Base-by-base conservation (phyloP, 2,797 vertebrate genomes). In the Semaprochilodus insignis region DNA sequence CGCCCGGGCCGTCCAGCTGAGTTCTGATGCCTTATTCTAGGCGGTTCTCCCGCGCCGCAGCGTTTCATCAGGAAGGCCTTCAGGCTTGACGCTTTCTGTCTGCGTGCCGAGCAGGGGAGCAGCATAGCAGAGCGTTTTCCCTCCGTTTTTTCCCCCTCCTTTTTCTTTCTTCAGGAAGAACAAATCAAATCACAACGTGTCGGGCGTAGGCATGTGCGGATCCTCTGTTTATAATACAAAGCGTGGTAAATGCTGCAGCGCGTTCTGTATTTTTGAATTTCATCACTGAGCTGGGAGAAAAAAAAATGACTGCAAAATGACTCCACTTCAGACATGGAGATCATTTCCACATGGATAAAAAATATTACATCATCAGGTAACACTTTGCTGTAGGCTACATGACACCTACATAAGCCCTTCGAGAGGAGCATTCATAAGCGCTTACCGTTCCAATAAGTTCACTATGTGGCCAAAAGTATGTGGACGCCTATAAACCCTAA, bases 171-270 rank as follows among this genome's bases (percentile, higher is more conserved):
- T 60, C 57, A 60, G 19, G 34, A 72, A 52, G 48, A 51, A 54
- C 70, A 72, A 72, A 72, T 72, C 70, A 72, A 72, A 72, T 72
- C 48, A 16, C 54, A 14, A 25, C 34, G 5, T 60, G 73, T 40
- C 73, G 44, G 55, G 34, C n/a, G 73, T 59, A 19, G 73, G 55
- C 34, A 21, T 10, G 21, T 1, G 23, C 13, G 21, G 55, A 75
- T 60, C 14, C 23, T n/a, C 11, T 48, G 36, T 69, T 69, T 69
- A 69, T 13, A 44, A n/a, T 48, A 44, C 66, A 31, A 74, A 57
- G 52, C 13, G 25, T 36, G 52, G 54, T 57, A 48, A 74, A 57
- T 48, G 6, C 15, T 11, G 21, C 4, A 34, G 10, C 10, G 40
- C 27, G 19, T 5, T 15, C 44, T 70, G 51, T 55, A 16, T 31